Evolutionary conservation across 2,113 vertebrate genomes (phyloP), one percentile per base, ranked within the genome.

Genomic region (Brevimyrus niger): DNA sequence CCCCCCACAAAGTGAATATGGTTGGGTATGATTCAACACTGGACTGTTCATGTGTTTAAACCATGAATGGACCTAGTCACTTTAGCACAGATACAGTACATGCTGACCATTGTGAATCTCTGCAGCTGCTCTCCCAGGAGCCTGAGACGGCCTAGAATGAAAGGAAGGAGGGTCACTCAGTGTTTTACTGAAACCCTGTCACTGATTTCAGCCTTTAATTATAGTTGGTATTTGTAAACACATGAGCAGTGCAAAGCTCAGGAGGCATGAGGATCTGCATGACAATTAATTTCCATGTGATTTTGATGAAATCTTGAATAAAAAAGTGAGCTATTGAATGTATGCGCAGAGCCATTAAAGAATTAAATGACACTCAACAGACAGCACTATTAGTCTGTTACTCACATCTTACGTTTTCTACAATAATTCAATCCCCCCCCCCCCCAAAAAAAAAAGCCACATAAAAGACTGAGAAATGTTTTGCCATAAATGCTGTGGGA

Each of bases 91-190:
- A 87, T 65, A 44, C 42, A 2, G 42, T 42, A 23, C 82, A 87
- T 87, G 88, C 90, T 88, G 53, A 91, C 58, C 51, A 42, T 48
- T 88, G 38, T 89, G 76, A 90, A 89, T 89, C 76, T 47, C 84
- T 55, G 48, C 50, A 19, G 88, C 42, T n/a, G 27, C 55, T 90
- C 42, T 90, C 80, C 87, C 47, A 86, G 51, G 50, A 87, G 84
- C 38, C 23, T 23, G 84, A 44, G 73, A 87, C n/a, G 42, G 51
- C 42, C 58, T 42, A 89, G 87, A 65, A 48, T 80, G 48, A 87
- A 88, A 89, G 82, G 89, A 58, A 46, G 42, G 38, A 85, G 46
- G 47, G 82, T 86, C 23, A 69, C 65, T 31, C 85, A 80, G 46
- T 89, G 88, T 84, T 51, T 42, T 89, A 46, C 86, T 47, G 31